Evolutionary conservation across 1,140 invertebrate genomes (phyloP).

Genomic region (Lordiphosa clarofinis): DNA sequence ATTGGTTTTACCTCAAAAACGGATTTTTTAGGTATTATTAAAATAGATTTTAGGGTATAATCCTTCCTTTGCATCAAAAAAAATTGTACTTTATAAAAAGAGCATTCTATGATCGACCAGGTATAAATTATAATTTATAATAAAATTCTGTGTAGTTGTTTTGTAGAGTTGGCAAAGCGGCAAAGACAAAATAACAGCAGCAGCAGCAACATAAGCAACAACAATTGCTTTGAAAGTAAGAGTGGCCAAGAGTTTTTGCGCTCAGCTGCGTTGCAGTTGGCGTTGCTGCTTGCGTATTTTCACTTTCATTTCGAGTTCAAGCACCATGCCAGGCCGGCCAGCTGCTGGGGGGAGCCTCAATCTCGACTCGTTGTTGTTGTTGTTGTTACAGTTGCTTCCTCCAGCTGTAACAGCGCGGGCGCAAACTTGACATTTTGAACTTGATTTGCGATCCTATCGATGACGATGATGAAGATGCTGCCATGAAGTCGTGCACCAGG

Average conservation of each 20-base stretch:
- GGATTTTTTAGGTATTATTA: no score
- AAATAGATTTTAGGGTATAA: no score
- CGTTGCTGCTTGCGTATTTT: slow-evolving; percentile 47
- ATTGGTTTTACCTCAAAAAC: no score
- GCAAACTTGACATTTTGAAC: slow-evolving; percentile 76
- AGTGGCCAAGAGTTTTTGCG: slow-evolving; percentile 47
- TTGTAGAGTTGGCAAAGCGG: slow-evolving; percentile 22
- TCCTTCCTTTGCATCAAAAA: no score
- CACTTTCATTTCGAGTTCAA: slow-evolving; percentile 77
- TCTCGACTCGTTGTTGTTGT: slow-evolving; percentile 8
- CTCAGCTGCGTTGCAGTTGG: slow-evolving; percentile 44
- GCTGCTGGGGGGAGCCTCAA: slow-evolving; percentile 17
- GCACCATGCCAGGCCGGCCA: slow-evolving; percentile 46
- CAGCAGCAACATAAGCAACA: slow-evolving; percentile 13
- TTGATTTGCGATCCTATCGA: slow-evolving; percentile 41
- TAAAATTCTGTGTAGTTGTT: slow-evolving; percentile 15
- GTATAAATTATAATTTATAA: background rate
- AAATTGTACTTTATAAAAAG: no score
- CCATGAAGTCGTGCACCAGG: background rate
- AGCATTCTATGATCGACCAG: background rate
- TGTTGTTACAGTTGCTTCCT: slow-evolving; percentile 27
- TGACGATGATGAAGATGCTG: slow-evolving; percentile 10
- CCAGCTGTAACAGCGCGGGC: slow-evolving; percentile 11
- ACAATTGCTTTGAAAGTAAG: slow-evolving; percentile 58
- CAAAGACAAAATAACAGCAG: slow-evolving; percentile 28